Evolutionary conservation across 2,797 vertebrate genomes (phyloP).

Genomic region (Euthynnus affinis): DNA sequence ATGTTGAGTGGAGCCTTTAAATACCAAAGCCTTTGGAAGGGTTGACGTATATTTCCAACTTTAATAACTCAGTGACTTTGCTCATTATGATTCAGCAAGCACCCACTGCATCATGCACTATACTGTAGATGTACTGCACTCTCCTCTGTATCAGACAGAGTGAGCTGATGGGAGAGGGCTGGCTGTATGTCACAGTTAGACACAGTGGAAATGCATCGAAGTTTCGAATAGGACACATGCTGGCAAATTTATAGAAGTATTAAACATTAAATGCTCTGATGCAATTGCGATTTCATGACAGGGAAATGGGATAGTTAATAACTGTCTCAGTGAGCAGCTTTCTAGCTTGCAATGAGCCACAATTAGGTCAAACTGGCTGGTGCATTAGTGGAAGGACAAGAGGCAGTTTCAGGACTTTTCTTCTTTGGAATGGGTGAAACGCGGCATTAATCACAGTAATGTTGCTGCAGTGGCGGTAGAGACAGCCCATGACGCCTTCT

Average conservation of each 20-base stretch:
- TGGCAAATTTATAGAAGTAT: conserved; percentile 84
- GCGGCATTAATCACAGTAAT: conserved; percentile 84
- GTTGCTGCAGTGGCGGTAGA: conserved; percentile 73
- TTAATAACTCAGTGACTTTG: conserved; percentile 51
- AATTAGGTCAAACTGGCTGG: conserved; percentile 82
- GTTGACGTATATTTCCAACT: conserved; percentile 39
- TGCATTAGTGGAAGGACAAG: conserved; percentile 78
- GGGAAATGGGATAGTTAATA: conserved; percentile 80
- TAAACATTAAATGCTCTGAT: conserved; percentile 82
- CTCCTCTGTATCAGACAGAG: conserved; percentile 45
- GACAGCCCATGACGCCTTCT: conserved; percentile 74
- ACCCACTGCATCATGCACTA: conserved; percentile 32
- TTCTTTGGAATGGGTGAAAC: conserved; percentile 76
- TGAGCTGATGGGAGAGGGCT: conserved; percentile 50
- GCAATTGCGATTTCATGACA: conserved; percentile 77
- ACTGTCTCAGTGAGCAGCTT: conserved; percentile 72
- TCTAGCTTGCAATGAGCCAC: conserved; percentile 71
- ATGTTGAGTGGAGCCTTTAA: conserved; percentile 22
- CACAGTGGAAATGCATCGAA: conserved; percentile 49
- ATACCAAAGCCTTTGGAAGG: conserved; percentile 43
- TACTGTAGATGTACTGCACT: conserved; percentile 20
- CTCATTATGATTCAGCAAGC: conserved; percentile 31
- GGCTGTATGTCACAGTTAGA: conserved; percentile 65
- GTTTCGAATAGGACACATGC: conserved; percentile 62
- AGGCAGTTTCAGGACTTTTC: conserved; percentile 78